These are phyloP conservation scores for Pycnomerus fuliginosus DNA, from an alignment of 2,888 invertebrate species.

Conservation along the genomic window DNA sequence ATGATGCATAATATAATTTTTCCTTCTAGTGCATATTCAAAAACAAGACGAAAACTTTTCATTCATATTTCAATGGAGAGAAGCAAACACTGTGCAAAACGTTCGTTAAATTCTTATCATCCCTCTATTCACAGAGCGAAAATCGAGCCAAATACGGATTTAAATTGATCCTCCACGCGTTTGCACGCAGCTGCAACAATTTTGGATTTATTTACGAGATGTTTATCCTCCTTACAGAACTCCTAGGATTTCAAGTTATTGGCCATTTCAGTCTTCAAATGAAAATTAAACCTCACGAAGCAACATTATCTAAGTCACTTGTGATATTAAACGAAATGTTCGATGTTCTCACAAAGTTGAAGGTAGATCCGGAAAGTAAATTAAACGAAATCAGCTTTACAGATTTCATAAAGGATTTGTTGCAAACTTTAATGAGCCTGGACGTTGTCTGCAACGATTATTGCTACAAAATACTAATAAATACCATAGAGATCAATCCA, in stretches of 20 bases:
- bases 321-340: conserved; percentile 32
- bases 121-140: conserved; percentile 9
- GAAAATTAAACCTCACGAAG: conserved; percentile 19
- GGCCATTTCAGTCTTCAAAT: conserved; percentile 28
- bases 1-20: not conserved
- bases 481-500: conserved; percentile 43
- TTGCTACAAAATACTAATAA: conserved; percentile 39
- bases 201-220: conserved; percentile 36
- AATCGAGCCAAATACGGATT: conserved; percentile 24
- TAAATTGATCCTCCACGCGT: conserved; percentile 41
- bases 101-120: conserved; percentile 33
- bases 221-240: conserved; percentile 35
- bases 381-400: conserved; percentile 36
- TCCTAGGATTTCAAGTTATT: conserved; percentile 40
- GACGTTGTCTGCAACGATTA: conserved; percentile 30
- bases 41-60: not conserved
- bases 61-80: conserved; percentile 1
- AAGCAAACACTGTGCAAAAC: conserved; percentile 28
- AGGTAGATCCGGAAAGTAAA: conserved; percentile 29
- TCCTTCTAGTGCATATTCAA: not conserved
- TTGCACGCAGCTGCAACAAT: conserved; percentile 32
- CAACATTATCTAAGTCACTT: conserved; percentile 32
- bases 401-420: conserved; percentile 39
- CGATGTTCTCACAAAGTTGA: conserved; percentile 29
- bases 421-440: conserved; percentile 35